Evolutionary conservation across 1,140 invertebrate genomes (phyloP).

Genomic region (Antheraea pernyi): DNA sequence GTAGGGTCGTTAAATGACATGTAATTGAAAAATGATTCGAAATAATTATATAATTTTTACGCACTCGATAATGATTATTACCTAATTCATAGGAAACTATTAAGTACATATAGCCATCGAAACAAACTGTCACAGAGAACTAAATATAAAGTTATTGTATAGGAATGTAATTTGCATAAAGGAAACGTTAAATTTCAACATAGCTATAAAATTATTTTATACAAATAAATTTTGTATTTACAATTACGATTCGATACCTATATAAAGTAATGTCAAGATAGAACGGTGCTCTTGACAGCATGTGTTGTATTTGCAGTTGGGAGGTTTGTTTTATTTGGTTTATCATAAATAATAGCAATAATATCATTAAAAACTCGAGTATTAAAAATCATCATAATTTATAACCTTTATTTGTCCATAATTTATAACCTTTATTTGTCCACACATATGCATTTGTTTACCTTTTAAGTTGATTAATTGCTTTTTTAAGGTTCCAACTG

Average conservation of each 20-base stretch:
- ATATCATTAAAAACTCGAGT: no score
- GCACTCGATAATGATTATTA: neutral
- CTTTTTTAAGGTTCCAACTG: no score
- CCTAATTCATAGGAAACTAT: neutral
- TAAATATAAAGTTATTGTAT: conserved; percentile 27
- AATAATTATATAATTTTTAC: neutral
- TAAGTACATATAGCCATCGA: neutral
- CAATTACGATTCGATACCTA: conserved; percentile 29
- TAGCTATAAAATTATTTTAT: conserved; percentile 30
- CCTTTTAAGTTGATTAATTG: no score
- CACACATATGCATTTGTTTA: no score
- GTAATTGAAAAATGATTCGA: neutral
- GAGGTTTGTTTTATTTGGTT: neutral
- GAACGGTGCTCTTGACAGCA: conserved; percentile 1
- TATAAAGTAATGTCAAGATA: conserved; percentile 26
- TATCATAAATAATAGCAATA: no score
- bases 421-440: no score
- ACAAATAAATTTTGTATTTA: conserved; percentile 58
- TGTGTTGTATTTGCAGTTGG: neutral
- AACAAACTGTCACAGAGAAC: conserved; percentile 21
- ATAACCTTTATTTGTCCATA: no score
- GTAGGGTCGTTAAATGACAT: neutral
- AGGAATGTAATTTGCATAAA: conserved; percentile 30
- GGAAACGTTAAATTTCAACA: conserved; percentile 41
- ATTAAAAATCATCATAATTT: no score